Evolutionary conservation across 2,113 vertebrate genomes (phyloP).

Genomic region (Prietella phreatophila): DNA sequence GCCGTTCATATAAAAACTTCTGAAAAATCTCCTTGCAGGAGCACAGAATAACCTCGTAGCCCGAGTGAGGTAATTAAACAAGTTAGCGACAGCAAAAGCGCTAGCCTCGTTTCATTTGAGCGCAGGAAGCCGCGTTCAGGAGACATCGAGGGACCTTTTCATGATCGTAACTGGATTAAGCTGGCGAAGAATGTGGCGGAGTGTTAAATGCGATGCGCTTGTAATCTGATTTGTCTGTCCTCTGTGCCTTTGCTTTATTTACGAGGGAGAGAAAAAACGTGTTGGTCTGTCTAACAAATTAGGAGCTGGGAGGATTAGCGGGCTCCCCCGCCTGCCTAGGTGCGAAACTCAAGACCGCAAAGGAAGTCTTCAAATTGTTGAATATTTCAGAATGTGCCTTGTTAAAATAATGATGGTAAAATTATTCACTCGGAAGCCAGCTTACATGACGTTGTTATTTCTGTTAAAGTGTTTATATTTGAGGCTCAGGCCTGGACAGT

Average conservation of each 20-base stretch:
- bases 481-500: neutral
- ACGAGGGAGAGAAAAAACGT: neutral
- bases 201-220: slow-evolving; percentile 8
- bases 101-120: slow-evolving; percentile 4
- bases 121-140: neutral
- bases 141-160: slow-evolving; percentile 34
- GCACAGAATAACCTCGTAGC: neutral
- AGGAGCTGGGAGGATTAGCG: slow-evolving; percentile 9
- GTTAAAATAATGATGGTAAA: neutral
- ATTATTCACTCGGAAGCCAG: neutral
- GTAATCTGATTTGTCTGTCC: slow-evolving; percentile 47
- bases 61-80: neutral
- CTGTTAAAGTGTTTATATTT: neutral
- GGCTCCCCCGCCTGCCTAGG: neutral
- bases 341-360: neutral
- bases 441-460: neutral
- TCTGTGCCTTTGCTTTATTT: slow-evolving; percentile 20
- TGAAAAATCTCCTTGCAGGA: neutral
- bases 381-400: neutral
- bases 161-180: slow-evolving; percentile 41
- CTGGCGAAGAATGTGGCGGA: neutral
- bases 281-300: slow-evolving; percentile 26
- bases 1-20: neutral
- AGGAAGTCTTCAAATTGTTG: no score
- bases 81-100: slow-evolving; percentile 9